Evolutionary conservation across 2,113 vertebrate genomes (phyloP).

Genomic region (Aix galericulata): DNA sequence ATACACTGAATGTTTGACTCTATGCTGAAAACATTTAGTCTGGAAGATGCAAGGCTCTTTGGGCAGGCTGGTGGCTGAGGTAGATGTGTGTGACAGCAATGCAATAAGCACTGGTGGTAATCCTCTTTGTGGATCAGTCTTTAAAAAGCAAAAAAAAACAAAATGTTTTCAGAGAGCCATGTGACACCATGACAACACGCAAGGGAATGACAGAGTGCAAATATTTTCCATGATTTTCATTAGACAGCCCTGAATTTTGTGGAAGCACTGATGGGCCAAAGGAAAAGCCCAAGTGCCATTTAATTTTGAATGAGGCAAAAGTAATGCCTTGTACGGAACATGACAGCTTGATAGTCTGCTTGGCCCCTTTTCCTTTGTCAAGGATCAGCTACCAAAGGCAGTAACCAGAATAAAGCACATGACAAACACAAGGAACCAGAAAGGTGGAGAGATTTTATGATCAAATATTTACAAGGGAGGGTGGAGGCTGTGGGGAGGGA

Average conservation of each 20-base stretch:
- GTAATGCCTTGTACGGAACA: not conserved
- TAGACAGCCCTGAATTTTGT: not conserved
- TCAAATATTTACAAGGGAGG: conserved; percentile 34
- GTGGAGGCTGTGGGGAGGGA: not conserved
- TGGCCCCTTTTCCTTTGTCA: conserved; percentile 2
- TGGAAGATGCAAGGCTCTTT: not conserved
- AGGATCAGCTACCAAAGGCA: conserved; percentile 10
- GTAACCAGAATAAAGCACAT: not conserved
- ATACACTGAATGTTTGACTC: not conserved
- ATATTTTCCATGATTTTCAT: not conserved
- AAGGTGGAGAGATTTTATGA: conserved; percentile 19
- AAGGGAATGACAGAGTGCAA: not conserved
- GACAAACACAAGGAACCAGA: conserved; percentile 15
- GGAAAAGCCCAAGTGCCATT: not conserved
- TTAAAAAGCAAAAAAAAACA: not conserved
- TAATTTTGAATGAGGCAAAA: conserved; percentile 36
- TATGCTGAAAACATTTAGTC: not conserved
- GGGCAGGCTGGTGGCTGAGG: not conserved
- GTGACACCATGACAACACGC: not conserved
- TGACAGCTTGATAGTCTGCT: not conserved
- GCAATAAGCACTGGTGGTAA: not conserved
- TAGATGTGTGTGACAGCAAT: not conserved
- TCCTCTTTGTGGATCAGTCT: conserved; percentile 33
- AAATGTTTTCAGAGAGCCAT: not conserved
- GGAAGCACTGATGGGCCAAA: not conserved